Base-by-base conservation (phyloP, 1,140 invertebrate species). In the Dermatophagoides farinae region DNA sequence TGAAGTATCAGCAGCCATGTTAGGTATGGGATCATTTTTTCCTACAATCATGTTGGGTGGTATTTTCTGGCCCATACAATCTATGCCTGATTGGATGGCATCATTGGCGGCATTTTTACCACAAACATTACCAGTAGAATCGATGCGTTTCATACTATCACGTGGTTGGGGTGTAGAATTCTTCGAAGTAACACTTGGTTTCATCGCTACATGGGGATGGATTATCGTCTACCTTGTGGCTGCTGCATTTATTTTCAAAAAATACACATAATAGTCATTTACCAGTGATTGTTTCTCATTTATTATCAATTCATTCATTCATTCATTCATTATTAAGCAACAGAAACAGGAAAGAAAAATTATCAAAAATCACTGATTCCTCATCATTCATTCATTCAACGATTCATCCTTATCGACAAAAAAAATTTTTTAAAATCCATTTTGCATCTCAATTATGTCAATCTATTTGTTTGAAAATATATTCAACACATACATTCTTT, bases 21-120 rank as follows among this genome's bases (percentile, higher is more conserved):
- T 92, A 63, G 86, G 89, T 0, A 78, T 96, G 60, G 60, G 50
- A 12, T 87, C 85, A 6, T 93, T 97, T 70, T 79, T 95, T 63
- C 90, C 90, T 0, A 89, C 89, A 68, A 80, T 96, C 11, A 78
- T 92, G 75, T 71, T 92, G 2, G 88, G 88, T 69, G 87, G 87
- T 64, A 79, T 85, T n/a, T 75, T 92, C 18, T 93, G 88, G 88
- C 88, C 88, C 0, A 64, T 88, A 18, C 85, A 92, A 78, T 82
- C 89, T 38, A 95, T 96, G 85, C 90, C 89, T 1, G 77, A 78
- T 51, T 77, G 84, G 51, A 73, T 96, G 11, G 78, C 82, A 63
- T 85, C 86, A 68, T 78, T 95, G 39, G 84, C 86, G 2, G 80
- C 84, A 47, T 80, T 83, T 65, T 76, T 95, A 41, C 91, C 91